These are phyloP conservation scores for Chlamydotis undulata DNA, from an alignment of 2,113 vertebrate species.

Conservation along the genomic window DNA sequence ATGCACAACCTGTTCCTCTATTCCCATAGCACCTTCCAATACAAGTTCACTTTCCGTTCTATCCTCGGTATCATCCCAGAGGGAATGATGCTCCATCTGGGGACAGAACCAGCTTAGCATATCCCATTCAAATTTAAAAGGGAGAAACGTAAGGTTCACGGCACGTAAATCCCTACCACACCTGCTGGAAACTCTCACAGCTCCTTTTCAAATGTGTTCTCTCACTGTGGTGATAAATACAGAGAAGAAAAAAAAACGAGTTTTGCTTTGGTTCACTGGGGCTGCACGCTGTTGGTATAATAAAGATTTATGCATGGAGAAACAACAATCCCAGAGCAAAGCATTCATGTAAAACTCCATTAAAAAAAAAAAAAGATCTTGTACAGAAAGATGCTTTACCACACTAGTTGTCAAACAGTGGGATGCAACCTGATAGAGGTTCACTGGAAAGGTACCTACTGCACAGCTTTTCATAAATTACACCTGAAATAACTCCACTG, in stretches of 20 bases:
- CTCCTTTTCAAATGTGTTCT: background rate
- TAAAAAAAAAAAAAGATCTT: slow-evolving; percentile 23
- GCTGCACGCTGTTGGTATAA: slow-evolving; percentile 40
- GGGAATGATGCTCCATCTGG: background rate
- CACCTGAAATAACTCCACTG: background rate
- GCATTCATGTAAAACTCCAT: slow-evolving; percentile 39
- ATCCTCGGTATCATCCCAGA: background rate
- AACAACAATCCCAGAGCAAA: slow-evolving; percentile 48
- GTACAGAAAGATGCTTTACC: background rate
- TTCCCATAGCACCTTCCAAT: background rate
- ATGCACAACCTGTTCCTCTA: background rate
- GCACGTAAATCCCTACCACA: background rate
- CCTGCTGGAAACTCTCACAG: background rate
- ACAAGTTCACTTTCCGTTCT: background rate
- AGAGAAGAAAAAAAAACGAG: slow-evolving; percentile 28
- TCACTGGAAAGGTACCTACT: background rate
- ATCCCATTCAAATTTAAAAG: background rate
- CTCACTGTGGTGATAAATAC: slow-evolving; percentile 18
- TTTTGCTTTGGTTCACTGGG: slow-evolving; percentile 32
- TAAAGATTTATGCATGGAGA: slow-evolving; percentile 61
- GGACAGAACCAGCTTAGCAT: background rate
- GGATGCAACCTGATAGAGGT: background rate
- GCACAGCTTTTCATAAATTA: background rate
- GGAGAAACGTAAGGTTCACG: background rate
- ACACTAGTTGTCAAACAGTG: background rate